Percentiles rank a stretch among this genome's conserved stretches.
phyloP scores from a whole-genome alignment of 2,113 vertebrate species.

The Natator depressus region DNA sequence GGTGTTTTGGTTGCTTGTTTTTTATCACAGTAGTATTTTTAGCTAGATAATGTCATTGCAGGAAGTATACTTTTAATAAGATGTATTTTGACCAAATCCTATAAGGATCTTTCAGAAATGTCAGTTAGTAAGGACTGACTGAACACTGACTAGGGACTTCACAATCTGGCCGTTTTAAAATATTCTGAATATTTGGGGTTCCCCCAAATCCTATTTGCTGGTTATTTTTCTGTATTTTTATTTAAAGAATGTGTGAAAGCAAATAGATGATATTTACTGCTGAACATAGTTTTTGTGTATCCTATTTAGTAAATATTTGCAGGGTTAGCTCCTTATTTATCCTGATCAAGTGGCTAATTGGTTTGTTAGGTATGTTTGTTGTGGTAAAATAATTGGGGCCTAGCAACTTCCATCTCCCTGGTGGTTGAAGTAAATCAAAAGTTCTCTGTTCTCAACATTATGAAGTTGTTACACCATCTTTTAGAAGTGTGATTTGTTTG shows the following conservation, averaged over 20 bases:
- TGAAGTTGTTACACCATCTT: background rate
- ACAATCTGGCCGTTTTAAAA: background rate
- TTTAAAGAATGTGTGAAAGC: background rate
- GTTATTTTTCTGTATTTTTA: background rate
- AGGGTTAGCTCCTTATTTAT: background rate
- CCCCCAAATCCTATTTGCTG: too few species aligned
- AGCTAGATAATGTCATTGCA: background rate
- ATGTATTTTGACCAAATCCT: background rate
- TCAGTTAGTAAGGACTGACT: background rate
- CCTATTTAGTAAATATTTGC: background rate
- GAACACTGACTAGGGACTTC: background rate
- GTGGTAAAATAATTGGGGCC: background rate
- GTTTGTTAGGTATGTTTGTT: background rate
- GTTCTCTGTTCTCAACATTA: background rate
- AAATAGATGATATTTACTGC: background rate
- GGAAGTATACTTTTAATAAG: background rate
- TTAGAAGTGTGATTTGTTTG: background rate
- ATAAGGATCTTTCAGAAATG: background rate
- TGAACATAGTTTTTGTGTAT: rapidly evolving
- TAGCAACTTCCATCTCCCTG: background rate
- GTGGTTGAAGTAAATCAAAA: background rate
- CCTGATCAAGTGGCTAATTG: background rate
- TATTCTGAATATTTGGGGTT: background rate
- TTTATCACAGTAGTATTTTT: background rate
- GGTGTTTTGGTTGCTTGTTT: background rate